These are phyloP conservation scores for Dynastes grantii DNA, from an alignment of 2,888 invertebrate species.

Conservation along the genomic window DNA sequence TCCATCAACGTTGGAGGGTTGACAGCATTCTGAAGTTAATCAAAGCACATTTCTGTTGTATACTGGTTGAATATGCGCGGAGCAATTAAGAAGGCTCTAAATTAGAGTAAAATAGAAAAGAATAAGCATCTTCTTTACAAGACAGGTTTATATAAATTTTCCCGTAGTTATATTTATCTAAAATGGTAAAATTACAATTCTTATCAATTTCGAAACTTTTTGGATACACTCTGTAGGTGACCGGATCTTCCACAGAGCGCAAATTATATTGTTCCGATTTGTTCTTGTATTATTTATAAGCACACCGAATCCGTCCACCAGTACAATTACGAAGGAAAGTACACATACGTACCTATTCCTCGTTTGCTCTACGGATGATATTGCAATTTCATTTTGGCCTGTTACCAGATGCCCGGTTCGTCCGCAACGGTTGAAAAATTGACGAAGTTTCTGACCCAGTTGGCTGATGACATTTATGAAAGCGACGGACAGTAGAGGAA, in stretches of 20 bases:
- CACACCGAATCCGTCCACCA: background rate
- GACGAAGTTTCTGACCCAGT: slow-evolving; percentile 37
- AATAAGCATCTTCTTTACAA: too few relatives aligned
- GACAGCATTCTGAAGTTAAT: too few relatives aligned
- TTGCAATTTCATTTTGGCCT: background rate
- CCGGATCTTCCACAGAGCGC: background rate
- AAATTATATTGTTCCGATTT: slow-evolving; percentile 17
- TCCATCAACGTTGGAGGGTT: too few relatives aligned
- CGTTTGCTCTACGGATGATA: background rate
- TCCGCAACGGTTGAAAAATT: slow-evolving; percentile 28
- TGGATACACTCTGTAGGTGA: too few relatives aligned
- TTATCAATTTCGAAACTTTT: too few relatives aligned
- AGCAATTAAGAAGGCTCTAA: too few relatives aligned
- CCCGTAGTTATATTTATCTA: too few relatives aligned
- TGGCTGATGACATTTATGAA: slow-evolving; percentile 35
- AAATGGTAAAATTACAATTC: too few relatives aligned
- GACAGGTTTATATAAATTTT: too few relatives aligned
- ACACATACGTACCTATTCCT: background rate
- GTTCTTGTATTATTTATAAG: slow-evolving; percentile 10
- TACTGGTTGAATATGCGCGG: too few relatives aligned
- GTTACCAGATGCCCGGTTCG: background rate
- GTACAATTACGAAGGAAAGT: slow-evolving; percentile 5
- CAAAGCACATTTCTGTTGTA: too few relatives aligned
- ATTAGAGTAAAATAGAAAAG: too few relatives aligned
- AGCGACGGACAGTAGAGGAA: background rate